phyloP scores from a whole-genome alignment of 1,140 invertebrate genomes.

The Drosophila ananassae region DNA sequence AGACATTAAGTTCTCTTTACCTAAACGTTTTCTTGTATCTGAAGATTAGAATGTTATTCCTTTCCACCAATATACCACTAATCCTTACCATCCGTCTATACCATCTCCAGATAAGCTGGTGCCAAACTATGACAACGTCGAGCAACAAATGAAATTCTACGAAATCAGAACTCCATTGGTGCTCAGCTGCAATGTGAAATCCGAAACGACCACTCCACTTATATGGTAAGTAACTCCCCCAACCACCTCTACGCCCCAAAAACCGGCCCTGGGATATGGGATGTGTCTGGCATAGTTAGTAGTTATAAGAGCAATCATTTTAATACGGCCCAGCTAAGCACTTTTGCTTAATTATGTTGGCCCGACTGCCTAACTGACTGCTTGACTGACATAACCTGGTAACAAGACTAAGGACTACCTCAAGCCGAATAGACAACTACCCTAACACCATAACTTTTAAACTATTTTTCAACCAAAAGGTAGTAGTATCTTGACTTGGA shows the following conservation, averaged over 20 bases:
- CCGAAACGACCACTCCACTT: slow-evolving; percentile 52
- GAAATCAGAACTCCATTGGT: slow-evolving; percentile 79
- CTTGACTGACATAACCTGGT: slow-evolving; percentile 74
- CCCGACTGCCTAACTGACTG: slow-evolving; percentile 52
- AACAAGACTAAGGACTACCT: slow-evolving; percentile 2
- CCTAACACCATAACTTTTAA: background rate
- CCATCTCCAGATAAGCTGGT: slow-evolving; percentile 76
- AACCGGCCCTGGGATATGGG: background rate
- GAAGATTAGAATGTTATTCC: slow-evolving; percentile 24
- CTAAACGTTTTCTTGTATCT: slow-evolving; percentile 62
- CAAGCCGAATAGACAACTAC: slow-evolving; percentile 1
- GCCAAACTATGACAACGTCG: slow-evolving; percentile 83
- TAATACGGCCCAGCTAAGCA: slow-evolving; percentile 79
- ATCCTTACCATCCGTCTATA: slow-evolving; percentile 36
- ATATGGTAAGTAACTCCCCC: slow-evolving; percentile 70
- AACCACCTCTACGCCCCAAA: background rate
- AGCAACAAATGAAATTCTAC: slow-evolving; percentile 80
- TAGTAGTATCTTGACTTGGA: no score
- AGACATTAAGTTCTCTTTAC: slow-evolving; percentile 62
- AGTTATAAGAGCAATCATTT: slow-evolving; percentile 81
- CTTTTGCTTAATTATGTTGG: slow-evolving; percentile 81
- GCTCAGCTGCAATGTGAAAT: slow-evolving; percentile 78
- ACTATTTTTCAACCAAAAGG: background rate
- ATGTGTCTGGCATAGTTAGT: slow-evolving; percentile 60
- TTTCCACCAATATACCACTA: slow-evolving; percentile 22